Base-by-base conservation (phyloP, 1,140 invertebrate genomes). In the Melitaea cinxia region DNA sequence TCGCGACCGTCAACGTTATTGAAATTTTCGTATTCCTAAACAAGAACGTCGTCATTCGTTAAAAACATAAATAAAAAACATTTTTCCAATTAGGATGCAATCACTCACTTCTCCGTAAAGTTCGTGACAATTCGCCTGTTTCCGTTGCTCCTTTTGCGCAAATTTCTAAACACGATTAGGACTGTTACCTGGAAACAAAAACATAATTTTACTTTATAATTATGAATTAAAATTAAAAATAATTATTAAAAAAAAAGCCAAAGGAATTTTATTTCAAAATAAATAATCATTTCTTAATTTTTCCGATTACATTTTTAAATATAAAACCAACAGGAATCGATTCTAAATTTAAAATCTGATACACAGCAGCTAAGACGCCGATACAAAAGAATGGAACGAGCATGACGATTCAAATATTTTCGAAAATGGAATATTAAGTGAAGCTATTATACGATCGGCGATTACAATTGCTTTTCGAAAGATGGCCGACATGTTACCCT, bases 361-460 rank as follows among this genome's bases (percentile, higher is more conserved):
- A 86, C 72, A 64, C 69, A 75, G 62, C 72, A 65, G 78, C 81
- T 79, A 72, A 78, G 75, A 77, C 78, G 78, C 64, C 72, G 69
- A 75, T 81, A 83, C 80, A 83, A 87, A 87, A 78, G 80, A 85
- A 84, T 83, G 82, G 83, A 85, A 81, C 77, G 79, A 84, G 88
- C 85, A 90, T 90, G 88, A 88, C 88, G 82, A 68, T 88, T 88
- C 88, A 88, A 90, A 90, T 88, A 88, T 89, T 89, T 88, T 88
- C 75, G 77, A 88, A 90, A 88, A 88, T 90, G 84, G 83, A 88
- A 88, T 88, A 90, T 88, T 88, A 88, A 90, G 83, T 88, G 84
- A 85, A 82, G 85, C 81, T 81, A 88, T 88, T 88, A 88, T 88
- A 83, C 82, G 82, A 77, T 78, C 77, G 78, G 73, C 81, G 82